Evolutionary conservation across 1,140 invertebrate genomes (phyloP), one percentile per base, ranked within the genome.

Genomic region (Zaprionus africanus): DNA sequence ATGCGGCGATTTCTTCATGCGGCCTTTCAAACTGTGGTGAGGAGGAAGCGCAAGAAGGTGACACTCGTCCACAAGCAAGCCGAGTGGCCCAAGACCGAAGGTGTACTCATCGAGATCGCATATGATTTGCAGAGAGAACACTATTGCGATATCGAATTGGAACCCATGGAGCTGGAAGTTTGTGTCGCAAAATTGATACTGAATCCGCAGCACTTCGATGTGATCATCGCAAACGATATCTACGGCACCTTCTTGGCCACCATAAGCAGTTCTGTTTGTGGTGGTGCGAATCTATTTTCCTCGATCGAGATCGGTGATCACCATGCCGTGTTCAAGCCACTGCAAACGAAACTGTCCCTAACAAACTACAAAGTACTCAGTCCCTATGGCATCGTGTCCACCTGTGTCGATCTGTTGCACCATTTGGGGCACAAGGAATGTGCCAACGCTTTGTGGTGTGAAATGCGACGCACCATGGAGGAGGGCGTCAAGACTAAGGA

Each of bases 251-350:
- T 91, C 7, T 57, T 92, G 24, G 76, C 90, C 4, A 85, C 90
- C 9, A 91, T 91, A 7, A 67, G 63, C 43, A 87, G 87, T 7
- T 76, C 60, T 0, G 78, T 92, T 11, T 88, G 83, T n/a, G 90
- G 90, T 5, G 91, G 90, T 34, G 72, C 90, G 6, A 90, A 77
- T 78, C 76, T 92, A 5, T 92, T 91, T 13, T 85, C 86, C 4
- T 62, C 83, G 2, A 64, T 76, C 5, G 90, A 92, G 36, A 63
- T 72, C 5, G 81, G 87, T 1, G 79, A 91, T 15, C 41, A 75
- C 46, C 83, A 91, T 43, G 90, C 90, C 12, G 79, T 92, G 0
- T 92, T 92, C 24, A 90, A 92, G 71, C 90, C 90, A 0, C 57
- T 91, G 6, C 86, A 92, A 46, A 87, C 81, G 5, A 92, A 92